A percentile compares a stretch with the other conserved stretches of the same genome.
Evolutionary conservation across 1,140 invertebrate species (phyloP).

Genomic region (Bombus fervidus): DNA sequence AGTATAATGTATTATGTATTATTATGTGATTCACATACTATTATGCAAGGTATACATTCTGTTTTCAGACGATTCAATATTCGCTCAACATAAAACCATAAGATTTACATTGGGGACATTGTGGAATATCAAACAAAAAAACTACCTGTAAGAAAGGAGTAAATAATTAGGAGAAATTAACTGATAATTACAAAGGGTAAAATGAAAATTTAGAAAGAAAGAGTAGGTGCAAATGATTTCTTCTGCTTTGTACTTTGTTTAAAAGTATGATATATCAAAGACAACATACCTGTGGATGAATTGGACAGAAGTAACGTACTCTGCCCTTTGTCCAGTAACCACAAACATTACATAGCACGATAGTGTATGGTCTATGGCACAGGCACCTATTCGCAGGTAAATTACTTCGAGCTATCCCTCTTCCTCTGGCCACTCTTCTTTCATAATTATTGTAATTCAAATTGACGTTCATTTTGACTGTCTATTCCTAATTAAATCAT

Average conservation of each 20-base stretch:
- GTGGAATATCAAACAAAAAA: conserved; percentile 60
- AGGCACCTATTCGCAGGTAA: conserved; percentile 24
- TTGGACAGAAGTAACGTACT: conserved; percentile 55
- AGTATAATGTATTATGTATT: background rate
- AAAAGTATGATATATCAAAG: background rate
- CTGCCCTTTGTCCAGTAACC: conserved; percentile 58
- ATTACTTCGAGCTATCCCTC: background rate
- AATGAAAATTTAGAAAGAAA: too few species aligned
- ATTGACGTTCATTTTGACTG: background rate
- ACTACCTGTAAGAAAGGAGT: conserved; percentile 49
- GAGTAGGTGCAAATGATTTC: too few species aligned
- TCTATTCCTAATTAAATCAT: background rate
- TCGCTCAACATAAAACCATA: conserved; percentile 56
- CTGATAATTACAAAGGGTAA: background rate
- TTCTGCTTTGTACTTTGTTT: background rate
- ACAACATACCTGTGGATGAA: conserved; percentile 60
- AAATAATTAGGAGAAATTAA: background rate
- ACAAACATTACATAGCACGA: conserved; percentile 60
- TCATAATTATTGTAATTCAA: too few species aligned
- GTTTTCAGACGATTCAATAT: background rate
- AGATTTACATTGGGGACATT: conserved; percentile 56
- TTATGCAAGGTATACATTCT: too few species aligned
- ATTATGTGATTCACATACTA: too few species aligned
- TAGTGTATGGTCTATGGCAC: conserved; percentile 44
- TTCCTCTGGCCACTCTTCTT: background rate